phyloP scores from a whole-genome alignment of 2,888 invertebrate species.

The Cacoxenus indagator region DNA sequence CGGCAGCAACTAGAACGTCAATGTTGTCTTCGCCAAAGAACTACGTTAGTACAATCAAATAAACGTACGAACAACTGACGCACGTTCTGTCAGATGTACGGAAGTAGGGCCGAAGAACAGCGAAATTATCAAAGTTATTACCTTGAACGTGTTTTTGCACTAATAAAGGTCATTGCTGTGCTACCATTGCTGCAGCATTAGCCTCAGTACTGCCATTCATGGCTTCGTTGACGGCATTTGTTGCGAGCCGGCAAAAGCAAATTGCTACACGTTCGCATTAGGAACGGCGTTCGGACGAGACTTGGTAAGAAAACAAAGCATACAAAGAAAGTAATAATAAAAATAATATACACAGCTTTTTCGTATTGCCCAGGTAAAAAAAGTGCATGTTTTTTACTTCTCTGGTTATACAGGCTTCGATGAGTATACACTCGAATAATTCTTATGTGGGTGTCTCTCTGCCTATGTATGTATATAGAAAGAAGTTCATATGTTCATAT shows the following conservation, averaged over 20 bases:
- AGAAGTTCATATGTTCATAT: too few species aligned
- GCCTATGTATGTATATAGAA: too few species aligned
- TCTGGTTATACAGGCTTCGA: too few species aligned
- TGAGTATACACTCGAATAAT: too few species aligned
- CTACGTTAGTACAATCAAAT: background rate
- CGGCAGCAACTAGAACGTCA: background rate
- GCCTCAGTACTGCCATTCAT: background rate
- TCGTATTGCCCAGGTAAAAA: too few species aligned
- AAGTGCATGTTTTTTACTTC: too few species aligned
- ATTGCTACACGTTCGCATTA: slow-evolving; percentile 13
- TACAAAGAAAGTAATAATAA: background rate
- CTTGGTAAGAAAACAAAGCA: background rate
- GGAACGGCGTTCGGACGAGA: background rate
- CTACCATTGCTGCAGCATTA: background rate
- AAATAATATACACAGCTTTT: background rate
- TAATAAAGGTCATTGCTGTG: slow-evolving; percentile 18
- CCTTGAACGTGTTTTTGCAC: slow-evolving; percentile 21
- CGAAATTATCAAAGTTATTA: slow-evolving; percentile 22
- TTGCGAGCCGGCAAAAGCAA: slow-evolving; percentile 13
- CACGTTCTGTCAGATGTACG: background rate
- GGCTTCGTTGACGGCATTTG: background rate
- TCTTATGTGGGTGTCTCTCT: too few species aligned
- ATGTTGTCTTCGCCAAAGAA: background rate
- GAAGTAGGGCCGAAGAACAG: slow-evolving; percentile 5
- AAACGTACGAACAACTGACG: background rate